Percentiles rank a stretch among this genome's conserved stretches.
phyloP scores from a whole-genome alignment of 2,888 invertebrate species.

The Leptinotarsa rubiginosa region DNA sequence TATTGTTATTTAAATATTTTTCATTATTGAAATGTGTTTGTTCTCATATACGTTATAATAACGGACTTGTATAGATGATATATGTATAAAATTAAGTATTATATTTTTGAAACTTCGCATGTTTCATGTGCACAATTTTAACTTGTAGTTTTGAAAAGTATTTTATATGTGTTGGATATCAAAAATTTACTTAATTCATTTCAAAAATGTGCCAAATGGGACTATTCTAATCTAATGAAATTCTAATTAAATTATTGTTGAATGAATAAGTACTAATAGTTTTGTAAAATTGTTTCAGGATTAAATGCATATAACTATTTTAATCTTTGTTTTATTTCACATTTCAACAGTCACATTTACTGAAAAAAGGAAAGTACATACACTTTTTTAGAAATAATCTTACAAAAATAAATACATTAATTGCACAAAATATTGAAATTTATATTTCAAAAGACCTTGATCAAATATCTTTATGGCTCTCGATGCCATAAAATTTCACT shows the following conservation, averaged over 20 bases:
- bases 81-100: conserved; percentile 26
- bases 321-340: conserved; percentile 14
- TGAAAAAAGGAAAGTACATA: too few relatives aligned
- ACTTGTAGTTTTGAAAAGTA: not conserved
- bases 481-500: too few relatives aligned
- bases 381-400: too few relatives aligned
- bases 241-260: conserved; percentile 55
- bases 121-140: conserved; percentile 41
- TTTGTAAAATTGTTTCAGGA: conserved; percentile 52
- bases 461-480: too few relatives aligned
- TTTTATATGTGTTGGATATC: conserved; percentile 21
- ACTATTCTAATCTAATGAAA: conserved; percentile 42
- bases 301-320: conserved; percentile 38
- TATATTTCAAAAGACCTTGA: too few relatives aligned
- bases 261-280: conserved; percentile 51
- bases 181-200: conserved; percentile 33
- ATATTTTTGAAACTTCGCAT: conserved; percentile 27
- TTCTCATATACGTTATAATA: conserved; percentile 38
- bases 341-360: not conserved
- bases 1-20: conserved; percentile 40
- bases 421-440: too few relatives aligned
- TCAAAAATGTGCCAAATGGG: conserved; percentile 45
- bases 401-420: too few relatives aligned
- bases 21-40: conserved; percentile 43
- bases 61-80: conserved; percentile 35